Base-by-base conservation (phyloP, 2,797 vertebrate species). In the Sebastes variabilis region DNA sequence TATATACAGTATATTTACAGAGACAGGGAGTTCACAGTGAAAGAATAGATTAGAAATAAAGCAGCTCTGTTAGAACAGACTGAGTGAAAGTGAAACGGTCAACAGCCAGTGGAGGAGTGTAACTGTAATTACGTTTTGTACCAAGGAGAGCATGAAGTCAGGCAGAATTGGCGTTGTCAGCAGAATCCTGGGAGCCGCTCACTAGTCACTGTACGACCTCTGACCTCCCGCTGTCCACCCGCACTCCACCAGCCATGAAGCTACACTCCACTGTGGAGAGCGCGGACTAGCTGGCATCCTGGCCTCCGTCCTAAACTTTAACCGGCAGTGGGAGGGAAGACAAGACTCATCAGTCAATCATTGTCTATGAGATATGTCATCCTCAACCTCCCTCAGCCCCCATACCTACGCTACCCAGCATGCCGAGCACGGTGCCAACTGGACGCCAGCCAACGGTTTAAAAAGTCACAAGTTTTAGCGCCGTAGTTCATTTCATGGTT, bases 201-300 rank as follows among this genome's bases (percentile, higher is more conserved):
- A 87, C 92, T 80, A 88, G 93, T 94, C 92, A 88, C 92, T 83
- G 76, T 77, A 72, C 14, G 84, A 92, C 89, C 94, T 88, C 67
- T 91, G 92, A 94, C 93, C 89, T 71, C 80, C 70, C 3, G 61
- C 89, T 88, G 85, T 87, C 89, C 83, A 32, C 68, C 69, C 42
- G 32, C 91, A 67, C 42, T 66, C 61, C 59, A 18, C 66, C 68
- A 75, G 81, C 87, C 72, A 46, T 2, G 49, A 62, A 62, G 80
- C 81, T 61, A 1, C 64, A 2, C 22, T 79, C 72, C 64, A 5
- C 66, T 2, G n/a, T 2, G 68, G 73, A 46, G 71, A 67, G 71
- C 64, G 42, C 20, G 1, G 25, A 58, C 66, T 0, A 52, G 64
- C 38, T 10, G n/a, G 36, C 65, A 8, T 36, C 16, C 10, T 61